Evolutionary conservation across 2,113 vertebrate genomes (phyloP).

Genomic region (Hippocampus barbouri): DNA sequence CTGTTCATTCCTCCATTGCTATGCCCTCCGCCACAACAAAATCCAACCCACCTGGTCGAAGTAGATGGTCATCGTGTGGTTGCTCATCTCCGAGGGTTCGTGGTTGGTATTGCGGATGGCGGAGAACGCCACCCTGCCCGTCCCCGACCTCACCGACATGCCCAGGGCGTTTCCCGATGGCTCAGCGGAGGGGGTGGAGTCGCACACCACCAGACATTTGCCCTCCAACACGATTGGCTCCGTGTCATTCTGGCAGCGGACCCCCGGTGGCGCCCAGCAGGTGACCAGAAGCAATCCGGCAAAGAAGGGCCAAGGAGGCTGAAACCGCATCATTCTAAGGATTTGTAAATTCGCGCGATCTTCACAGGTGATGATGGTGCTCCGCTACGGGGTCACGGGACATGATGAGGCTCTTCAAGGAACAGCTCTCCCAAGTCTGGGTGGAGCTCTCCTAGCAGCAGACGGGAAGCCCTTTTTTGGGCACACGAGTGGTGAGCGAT

Average conservation of each 20-base stretch:
- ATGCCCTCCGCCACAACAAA: background rate
- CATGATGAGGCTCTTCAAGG: constrained; percentile 10
- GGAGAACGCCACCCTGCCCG: constrained; percentile 72
- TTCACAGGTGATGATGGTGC: background rate
- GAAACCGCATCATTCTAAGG: constrained; percentile 33
- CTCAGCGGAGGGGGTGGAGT: constrained; percentile 68
- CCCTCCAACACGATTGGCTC: constrained; percentile 77
- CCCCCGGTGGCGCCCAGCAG: constrained; percentile 32
- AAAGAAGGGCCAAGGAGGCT: background rate
- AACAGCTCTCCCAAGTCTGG: background rate
- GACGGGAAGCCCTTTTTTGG: constrained; percentile 12
- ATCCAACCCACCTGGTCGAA: constrained; percentile 72
- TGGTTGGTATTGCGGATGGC: constrained; percentile 76
- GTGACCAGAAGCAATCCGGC: constrained; percentile 47
- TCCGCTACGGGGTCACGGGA: constrained; percentile 7
- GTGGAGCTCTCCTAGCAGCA: constrained; percentile 4
- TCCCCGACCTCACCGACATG: constrained; percentile 74
- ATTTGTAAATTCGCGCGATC: background rate
- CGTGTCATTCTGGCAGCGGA: constrained; percentile 71
- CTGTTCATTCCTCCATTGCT: background rate
- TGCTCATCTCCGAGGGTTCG: constrained; percentile 78
- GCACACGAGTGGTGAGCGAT: background rate
- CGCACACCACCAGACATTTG: constrained; percentile 77
- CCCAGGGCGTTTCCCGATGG: constrained; percentile 71
- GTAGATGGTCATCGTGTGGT: constrained; percentile 77